Conservation (phyloP, 2,797 vertebrate species). For the Mormyrops attenuatus region DNA sequence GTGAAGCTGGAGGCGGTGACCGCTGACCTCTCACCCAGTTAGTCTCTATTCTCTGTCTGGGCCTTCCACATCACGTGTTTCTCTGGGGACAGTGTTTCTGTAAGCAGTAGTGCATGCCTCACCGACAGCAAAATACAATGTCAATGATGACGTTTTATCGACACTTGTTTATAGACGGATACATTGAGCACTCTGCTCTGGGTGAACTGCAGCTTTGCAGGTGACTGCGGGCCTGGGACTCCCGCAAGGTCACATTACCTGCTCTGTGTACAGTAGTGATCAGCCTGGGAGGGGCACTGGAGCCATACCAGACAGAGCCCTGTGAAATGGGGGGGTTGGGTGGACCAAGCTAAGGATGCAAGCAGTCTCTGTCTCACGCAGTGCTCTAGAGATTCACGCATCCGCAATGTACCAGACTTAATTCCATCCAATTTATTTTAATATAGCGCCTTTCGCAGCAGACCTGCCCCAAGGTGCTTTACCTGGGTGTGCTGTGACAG, state of each 20-base stretch:
- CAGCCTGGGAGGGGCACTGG: neutral
- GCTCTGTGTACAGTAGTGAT: neutral
- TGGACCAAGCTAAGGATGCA: neutral
- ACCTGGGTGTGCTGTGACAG: neutral
- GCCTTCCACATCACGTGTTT: neutral
- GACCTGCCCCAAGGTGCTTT: neutral
- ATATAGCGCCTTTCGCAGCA: neutral
- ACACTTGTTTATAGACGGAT: neutral
- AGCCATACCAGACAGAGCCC: neutral
- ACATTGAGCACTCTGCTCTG: too few relatives aligned
- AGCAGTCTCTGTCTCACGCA: neutral
- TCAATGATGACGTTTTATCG: neutral
- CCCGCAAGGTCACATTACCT: neutral
- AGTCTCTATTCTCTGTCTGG: neutral
- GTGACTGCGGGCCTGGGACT: neutral
- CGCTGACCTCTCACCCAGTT: neutral
- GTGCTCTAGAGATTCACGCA: neutral
- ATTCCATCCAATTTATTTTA: neutral
- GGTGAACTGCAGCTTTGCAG: neutral
- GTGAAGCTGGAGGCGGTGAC: neutral
- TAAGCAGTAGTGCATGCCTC: neutral
- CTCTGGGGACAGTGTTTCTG: neutral
- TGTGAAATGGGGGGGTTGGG: neutral
- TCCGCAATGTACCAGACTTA: neutral
- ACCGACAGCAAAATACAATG: neutral